These are phyloP conservation scores for Nothoprocta pentlandii DNA, from an alignment of 2,113 vertebrate species.

Conservation along the genomic window DNA sequence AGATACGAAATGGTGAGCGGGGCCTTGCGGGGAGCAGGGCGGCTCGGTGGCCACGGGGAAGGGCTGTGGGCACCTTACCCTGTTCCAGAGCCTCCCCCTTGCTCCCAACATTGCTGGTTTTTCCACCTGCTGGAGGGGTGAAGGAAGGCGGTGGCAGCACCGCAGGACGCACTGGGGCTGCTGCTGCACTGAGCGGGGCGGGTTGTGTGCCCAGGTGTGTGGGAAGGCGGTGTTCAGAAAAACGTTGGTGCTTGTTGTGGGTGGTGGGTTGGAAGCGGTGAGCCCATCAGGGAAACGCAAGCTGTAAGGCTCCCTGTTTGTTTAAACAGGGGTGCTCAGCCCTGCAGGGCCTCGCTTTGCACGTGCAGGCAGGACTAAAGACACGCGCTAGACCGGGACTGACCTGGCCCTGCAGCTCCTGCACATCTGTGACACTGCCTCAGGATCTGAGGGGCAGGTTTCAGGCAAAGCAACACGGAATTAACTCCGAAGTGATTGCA, in stretches of 20 bases:
- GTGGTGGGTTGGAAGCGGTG: neutral
- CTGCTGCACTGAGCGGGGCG: neutral
- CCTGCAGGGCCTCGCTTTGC: neutral
- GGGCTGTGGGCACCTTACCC: neutral
- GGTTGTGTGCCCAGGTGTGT: neutral
- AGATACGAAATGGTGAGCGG: conserved; percentile 92
- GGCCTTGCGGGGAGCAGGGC: neutral
- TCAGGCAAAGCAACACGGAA: neutral
- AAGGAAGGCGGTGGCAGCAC: neutral
- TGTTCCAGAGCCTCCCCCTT: no score
- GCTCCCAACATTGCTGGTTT: neutral
- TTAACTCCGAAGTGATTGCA: neutral
- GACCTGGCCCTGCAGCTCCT: neutral
- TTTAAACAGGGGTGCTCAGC: no score
- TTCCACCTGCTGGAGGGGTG: neutral
- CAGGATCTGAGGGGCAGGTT: neutral
- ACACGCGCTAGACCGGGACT: no score
- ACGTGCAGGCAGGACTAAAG: neutral
- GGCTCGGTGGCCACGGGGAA: neutral
- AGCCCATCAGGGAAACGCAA: neutral
- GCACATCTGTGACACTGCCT: neutral
- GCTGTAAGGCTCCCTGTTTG: neutral
- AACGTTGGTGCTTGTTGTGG: no score
- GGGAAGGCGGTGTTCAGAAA: neutral
- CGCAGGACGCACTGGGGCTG: neutral